Conservation (phyloP, 1,140 invertebrate genomes). For the Heliconius hewitsoni region DNA sequence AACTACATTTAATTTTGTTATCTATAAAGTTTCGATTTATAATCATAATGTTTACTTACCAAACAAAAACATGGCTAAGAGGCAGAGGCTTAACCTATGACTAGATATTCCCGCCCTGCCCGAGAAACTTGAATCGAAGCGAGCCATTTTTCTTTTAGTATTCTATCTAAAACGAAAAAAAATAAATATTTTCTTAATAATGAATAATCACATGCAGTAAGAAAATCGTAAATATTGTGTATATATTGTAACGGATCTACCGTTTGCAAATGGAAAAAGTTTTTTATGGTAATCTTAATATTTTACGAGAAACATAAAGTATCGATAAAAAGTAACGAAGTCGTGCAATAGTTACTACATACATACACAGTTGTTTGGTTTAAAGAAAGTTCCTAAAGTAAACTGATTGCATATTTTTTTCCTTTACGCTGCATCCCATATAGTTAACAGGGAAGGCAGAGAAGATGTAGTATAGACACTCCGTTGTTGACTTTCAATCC, state of each 20-base stretch:
- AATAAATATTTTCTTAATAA: background rate
- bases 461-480: no score
- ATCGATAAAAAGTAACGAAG: slow-evolving; percentile 27
- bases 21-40: background rate
- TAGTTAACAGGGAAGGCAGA: no score
- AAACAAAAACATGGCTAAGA: slow-evolving; percentile 55
- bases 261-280: background rate
- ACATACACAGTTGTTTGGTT: no score
- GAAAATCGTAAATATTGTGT: background rate
- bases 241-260: background rate
- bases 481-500: no score
- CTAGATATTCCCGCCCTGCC: slow-evolving; percentile 49
- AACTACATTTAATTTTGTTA: no score
- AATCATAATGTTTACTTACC: slow-evolving; percentile 46
- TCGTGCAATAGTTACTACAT: background rate
- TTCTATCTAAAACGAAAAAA: slow-evolving; percentile 56
- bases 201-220: no score
- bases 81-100: slow-evolving; percentile 62
- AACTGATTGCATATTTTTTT: background rate
- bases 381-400: background rate
- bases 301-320: slow-evolving; percentile 27
- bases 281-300: background rate
- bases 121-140: slow-evolving; percentile 46
- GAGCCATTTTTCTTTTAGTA: slow-evolving; percentile 51
- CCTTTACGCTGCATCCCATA: no score